Base-by-base conservation (phyloP, 2,797 vertebrate genomes). In the Bradypus variegatus region DNA sequence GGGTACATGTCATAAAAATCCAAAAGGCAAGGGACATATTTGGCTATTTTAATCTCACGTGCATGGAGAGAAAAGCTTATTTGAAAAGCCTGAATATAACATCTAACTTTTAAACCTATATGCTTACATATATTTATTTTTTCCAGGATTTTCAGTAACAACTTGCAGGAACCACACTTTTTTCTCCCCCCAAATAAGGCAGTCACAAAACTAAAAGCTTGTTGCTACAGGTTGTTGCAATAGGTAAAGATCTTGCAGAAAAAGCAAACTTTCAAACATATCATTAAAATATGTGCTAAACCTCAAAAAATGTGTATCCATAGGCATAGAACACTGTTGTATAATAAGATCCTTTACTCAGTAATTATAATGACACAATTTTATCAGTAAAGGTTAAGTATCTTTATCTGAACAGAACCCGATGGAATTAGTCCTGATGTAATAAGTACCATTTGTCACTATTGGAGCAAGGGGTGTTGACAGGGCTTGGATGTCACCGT, bases 381-480 rank as follows among this genome's bases (percentile, higher is more conserved):
- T 98, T 98, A 99, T 99, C 98, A 98, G 98, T 89, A 94, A 97
- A 97, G 97, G 98, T 98, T 98, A 98, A 99, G 98, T 98, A 98
- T 98, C 98, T 98, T 98, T 98, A 98, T 98, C 98, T 98, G 98
- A 98, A 98, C 97, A 97, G 98, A 98, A 98, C 98, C 97, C 89
- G 96, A 97, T 98, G 98, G 98, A 98, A 98, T 99, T 98, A 99
- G 98, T 97, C 97, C 98, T 98, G 98, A 98, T 98, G 98, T 98
- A 98, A 98, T 98, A 99, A 98, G 98, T 97, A 97, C 98, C 98
- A 98, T 99, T 98, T 98, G 98, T 99, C 98, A 98, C 98, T 96
- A 97, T 98, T 98, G 98, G 97, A 97, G 95, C 98, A 95, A 96
- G 97, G 98, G 97, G 98, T 98, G 98, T 98, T 98, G 98, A 98